Percentiles rank a stretch among this genome's conserved stretches.
These are phyloP conservation scores for Embiotoca jacksoni DNA, from an alignment of 2,113 vertebrate genomes.

Conservation along the genomic window DNA sequence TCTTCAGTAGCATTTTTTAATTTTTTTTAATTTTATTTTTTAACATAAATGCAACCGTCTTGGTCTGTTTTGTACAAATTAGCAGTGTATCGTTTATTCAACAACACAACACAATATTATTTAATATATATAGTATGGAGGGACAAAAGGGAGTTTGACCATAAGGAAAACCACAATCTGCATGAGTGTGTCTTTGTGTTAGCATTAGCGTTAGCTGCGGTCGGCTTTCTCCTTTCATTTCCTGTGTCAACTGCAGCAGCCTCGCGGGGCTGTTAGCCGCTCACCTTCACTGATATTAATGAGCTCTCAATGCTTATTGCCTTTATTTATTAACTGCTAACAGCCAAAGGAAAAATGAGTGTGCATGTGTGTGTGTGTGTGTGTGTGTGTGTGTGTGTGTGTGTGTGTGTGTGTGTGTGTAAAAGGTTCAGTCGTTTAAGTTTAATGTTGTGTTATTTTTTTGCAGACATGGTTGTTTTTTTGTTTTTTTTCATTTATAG, in stretches of 20 bases:
- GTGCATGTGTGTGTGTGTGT: constrained; percentile 10
- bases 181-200: background rate
- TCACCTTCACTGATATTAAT: constrained; percentile 75
- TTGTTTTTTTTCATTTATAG: constrained; percentile 29
- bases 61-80: too few species aligned
- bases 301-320: constrained; percentile 62
- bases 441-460: constrained; percentile 66
- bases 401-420: constrained; percentile 14
- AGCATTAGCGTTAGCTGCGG: constrained; percentile 22
- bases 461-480: constrained; percentile 51
- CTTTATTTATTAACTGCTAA: constrained; percentile 70
- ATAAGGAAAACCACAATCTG: background rate
- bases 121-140: background rate
- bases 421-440: constrained; percentile 36
- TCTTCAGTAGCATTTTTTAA: too few species aligned
- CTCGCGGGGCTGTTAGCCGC: constrained; percentile 62
- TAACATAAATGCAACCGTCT: too few species aligned
- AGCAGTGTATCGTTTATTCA: too few species aligned
- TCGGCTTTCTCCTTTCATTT: constrained; percentile 25
- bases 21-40: too few species aligned
- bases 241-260: constrained; percentile 54
- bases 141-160: background rate
- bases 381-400: constrained; percentile 15
- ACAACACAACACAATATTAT: too few species aligned
- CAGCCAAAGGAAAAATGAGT: constrained; percentile 27